phyloP scores from a whole-genome alignment of 2,113 vertebrate species.

The Parotia lawesii region DNA sequence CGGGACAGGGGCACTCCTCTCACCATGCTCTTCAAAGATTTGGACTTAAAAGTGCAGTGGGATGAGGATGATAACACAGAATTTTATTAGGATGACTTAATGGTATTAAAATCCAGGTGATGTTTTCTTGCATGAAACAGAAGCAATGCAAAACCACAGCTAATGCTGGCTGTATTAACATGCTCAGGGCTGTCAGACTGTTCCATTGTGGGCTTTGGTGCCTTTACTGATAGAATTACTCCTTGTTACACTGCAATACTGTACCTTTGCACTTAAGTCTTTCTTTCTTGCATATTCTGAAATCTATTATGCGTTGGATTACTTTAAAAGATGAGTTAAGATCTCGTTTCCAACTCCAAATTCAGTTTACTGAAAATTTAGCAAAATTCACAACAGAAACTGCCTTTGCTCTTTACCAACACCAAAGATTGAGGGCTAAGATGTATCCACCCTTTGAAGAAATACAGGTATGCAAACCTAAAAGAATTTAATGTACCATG shows the following conservation, averaged over 20 bases:
- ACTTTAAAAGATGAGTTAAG: background rate
- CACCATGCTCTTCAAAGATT: slow-evolving; percentile 52
- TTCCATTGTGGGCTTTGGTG: fast-evolving
- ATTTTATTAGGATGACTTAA: background rate
- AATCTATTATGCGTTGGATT: background rate
- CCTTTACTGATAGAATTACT: background rate
- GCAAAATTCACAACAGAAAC: background rate
- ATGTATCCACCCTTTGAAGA: background rate
- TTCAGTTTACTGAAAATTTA: background rate
- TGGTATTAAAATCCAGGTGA: background rate
- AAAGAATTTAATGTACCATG: background rate
- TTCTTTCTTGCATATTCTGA: background rate
- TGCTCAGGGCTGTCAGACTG: background rate
- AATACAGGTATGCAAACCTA: background rate
- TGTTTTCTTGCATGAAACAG: background rate
- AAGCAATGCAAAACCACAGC: background rate
- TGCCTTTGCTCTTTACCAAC: background rate
- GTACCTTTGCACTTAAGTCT: background rate
- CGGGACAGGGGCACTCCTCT: background rate
- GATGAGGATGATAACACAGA: slow-evolving; percentile 2
- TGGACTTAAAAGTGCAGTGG: slow-evolving; percentile 71
- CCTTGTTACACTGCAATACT: background rate
- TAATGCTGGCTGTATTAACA: background rate
- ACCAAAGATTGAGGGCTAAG: background rate
- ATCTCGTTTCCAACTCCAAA: background rate